phyloP scores from a whole-genome alignment of 2,113 vertebrate species.

The Nymphicus hollandicus region DNA sequence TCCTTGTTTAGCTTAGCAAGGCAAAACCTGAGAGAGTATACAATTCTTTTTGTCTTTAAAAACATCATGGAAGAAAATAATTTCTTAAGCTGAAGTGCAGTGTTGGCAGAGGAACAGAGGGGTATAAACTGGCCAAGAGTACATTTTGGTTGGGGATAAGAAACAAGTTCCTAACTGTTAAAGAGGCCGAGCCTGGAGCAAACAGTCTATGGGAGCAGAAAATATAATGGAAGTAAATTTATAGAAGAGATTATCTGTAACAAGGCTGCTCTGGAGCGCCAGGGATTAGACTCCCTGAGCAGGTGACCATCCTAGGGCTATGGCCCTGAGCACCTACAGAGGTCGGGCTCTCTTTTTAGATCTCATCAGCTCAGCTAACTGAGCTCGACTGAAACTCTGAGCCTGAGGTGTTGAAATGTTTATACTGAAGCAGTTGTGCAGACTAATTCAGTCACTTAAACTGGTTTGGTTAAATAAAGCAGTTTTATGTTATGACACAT shows the following conservation, averaged over 20 bases:
- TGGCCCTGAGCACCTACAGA: neutral
- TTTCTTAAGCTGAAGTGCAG: neutral
- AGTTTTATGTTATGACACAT: neutral
- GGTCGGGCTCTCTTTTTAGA: neutral
- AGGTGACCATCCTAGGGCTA: neutral
- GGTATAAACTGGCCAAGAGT: neutral
- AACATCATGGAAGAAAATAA: neutral
- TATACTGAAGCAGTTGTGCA: neutral
- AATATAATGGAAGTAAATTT: neutral
- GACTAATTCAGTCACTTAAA: neutral
- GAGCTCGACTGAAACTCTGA: neutral
- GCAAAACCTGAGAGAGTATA: neutral
- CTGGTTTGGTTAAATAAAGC: constrained; percentile 15
- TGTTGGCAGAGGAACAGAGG: neutral
- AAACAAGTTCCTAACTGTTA: neutral
- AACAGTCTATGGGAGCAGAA: neutral
- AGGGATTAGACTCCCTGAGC: neutral
- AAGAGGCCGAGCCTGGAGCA: neutral
- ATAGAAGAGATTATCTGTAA: neutral
- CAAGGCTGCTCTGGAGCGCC: neutral
- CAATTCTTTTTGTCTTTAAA: neutral
- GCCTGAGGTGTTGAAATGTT: neutral
- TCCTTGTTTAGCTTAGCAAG: neutral
- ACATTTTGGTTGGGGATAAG: neutral
- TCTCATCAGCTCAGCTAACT: neutral